Conservation (phyloP, 2,113 vertebrate genomes). For the Anser cygnoides region DNA sequence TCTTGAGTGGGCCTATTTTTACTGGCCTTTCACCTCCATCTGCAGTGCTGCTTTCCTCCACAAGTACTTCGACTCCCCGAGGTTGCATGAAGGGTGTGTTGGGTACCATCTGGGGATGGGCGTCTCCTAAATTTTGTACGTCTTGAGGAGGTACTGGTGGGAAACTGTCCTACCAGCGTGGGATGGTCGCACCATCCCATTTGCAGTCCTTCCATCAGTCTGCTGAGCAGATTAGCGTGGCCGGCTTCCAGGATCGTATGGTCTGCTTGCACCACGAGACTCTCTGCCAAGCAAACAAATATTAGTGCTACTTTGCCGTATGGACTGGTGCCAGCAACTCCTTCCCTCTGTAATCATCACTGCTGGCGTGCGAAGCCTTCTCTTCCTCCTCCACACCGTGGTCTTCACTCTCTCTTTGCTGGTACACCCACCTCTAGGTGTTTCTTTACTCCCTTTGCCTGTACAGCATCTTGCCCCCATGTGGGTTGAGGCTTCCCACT, state of each 20-base stretch:
- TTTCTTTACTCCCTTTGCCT: not conserved
- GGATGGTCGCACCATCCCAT: not conserved
- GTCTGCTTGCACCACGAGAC: not conserved
- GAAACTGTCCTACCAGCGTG: not conserved
- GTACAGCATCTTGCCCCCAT: not conserved
- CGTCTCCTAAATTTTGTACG: not conserved
- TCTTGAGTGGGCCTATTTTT: not conserved
- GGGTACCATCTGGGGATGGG: not conserved
- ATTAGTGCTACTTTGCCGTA: not conserved
- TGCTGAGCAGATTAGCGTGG: not conserved
- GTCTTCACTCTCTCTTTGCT: not conserved
- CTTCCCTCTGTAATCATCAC: not conserved
- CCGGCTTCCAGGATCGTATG: not conserved
- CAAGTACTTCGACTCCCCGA: not conserved
- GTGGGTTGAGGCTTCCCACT: not conserved
- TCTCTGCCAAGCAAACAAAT: conserved; percentile 8
- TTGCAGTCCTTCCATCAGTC: not conserved
- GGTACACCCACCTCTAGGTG: not conserved
- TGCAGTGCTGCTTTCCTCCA: not conserved
- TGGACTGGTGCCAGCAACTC: not conserved
- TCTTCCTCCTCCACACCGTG: not conserved
- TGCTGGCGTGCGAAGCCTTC: not conserved
- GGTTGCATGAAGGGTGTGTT: not conserved
- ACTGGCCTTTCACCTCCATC: not conserved
- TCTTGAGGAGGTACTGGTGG: not conserved